phyloP scores from a whole-genome alignment of 2,888 invertebrate species.

The Athalia cordata region DNA sequence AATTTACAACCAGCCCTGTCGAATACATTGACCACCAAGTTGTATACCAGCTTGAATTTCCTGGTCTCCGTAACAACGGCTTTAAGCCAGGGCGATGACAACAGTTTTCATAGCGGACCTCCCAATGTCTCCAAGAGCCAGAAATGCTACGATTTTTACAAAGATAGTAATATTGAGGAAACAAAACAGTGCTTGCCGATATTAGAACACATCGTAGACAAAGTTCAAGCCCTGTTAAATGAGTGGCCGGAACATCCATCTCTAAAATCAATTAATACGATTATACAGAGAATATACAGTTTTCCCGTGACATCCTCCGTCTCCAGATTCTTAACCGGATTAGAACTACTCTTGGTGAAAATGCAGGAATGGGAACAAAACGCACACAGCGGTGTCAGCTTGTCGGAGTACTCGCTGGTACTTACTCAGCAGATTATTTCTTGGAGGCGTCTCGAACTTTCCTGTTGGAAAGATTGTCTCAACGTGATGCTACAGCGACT shows the following conservation, averaged over 20 bases:
- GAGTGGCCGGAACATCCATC: slow-evolving; percentile 96
- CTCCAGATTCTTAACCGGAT: slow-evolving; percentile 90
- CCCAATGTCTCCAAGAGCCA: slow-evolving; percentile 53
- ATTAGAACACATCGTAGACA: slow-evolving; percentile 79
- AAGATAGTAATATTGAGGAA: slow-evolving; percentile 87
- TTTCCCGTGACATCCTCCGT: slow-evolving; percentile 90
- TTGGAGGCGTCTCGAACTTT: slow-evolving; percentile 94
- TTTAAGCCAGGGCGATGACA: slow-evolving; percentile 73
- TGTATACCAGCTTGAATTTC: slow-evolving; percentile 78
- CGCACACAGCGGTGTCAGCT: slow-evolving; percentile 89
- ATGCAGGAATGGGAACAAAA: slow-evolving; percentile 94
- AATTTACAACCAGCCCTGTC: slow-evolving; percentile 76
- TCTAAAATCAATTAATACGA: slow-evolving; percentile 82
- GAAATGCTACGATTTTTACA: slow-evolving; percentile 84
- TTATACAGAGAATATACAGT: slow-evolving; percentile 79
- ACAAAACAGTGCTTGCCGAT: slow-evolving; percentile 83
- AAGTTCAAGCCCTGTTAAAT: slow-evolving; percentile 79
- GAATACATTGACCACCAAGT: slow-evolving; percentile 75
- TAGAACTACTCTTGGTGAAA: slow-evolving; percentile 91
- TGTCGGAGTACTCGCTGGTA: slow-evolving; percentile 82
- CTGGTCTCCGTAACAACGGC: slow-evolving; percentile 75
- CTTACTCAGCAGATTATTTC: slow-evolving; percentile 89
- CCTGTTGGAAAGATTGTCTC: slow-evolving; percentile 90
- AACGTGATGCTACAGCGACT: slow-evolving; percentile 81
- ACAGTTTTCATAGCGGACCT: slow-evolving; percentile 42